Evolutionary conservation across 2,888 invertebrate genomes (phyloP), one percentile per base, ranked within the genome.

Genomic region (Trisateles emortualis): DNA sequence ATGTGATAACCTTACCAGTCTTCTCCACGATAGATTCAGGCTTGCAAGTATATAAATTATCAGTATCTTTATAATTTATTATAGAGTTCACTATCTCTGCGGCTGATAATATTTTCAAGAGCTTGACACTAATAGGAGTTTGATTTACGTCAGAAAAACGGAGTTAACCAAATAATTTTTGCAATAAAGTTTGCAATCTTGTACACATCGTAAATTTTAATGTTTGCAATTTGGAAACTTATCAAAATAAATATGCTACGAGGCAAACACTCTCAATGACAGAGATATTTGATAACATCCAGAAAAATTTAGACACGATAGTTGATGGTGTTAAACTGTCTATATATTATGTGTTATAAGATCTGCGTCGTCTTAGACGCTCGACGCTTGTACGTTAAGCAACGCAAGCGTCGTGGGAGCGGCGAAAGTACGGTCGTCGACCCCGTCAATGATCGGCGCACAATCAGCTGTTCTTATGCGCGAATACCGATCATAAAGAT

Each of bases 21-120:
- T 91, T 95, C 81, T 94, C 93, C 83, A 94, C 87, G 71, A 94
- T 86, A 46, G 93, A 94, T 78, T 95, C 95, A 83, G 94, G 95
- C 95, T 95, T 85, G 49, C 30, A 68, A 76, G 41, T 47, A 69
- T 39, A 62, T 52, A 57, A 41, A 52, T 52, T 26, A 13, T 53
- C 14, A 50, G 30, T 55, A 52, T 33, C 10, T 35, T 5, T 17
- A 24, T 33, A 13, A 19, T 30, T 30, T 22, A 14, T 10, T 11
- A 16, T 32, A 1, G 4, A 16, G 14, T 22, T 9, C 40, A 4
- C 3, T 14, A 26, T 17, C 11, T 1, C 3, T 8, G 3, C 24
- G 9, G n/a, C 24, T 22, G 26, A 17, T 17, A 24, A 45, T 26
- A 29, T 17, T 24, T 11, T 36, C 9, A 16, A 36, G 36, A 29